Evolutionary conservation across 2,113 vertebrate species (phyloP).

Genomic region (Rostratula benghalensis): DNA sequence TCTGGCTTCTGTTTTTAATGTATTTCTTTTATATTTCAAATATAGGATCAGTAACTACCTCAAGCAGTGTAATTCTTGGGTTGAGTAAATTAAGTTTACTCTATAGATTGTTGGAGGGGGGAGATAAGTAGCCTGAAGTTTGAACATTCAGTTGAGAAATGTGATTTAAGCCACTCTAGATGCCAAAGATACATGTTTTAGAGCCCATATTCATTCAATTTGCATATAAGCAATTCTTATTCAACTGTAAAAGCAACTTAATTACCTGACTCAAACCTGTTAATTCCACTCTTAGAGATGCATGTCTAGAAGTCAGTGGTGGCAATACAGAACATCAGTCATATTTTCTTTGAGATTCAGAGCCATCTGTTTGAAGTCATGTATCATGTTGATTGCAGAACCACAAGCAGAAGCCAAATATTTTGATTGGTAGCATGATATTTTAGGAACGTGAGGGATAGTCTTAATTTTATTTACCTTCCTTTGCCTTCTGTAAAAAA

Average conservation of each 20-base stretch:
- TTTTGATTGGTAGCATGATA: not conserved
- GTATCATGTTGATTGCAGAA: not conserved
- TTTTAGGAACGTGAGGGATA: not conserved
- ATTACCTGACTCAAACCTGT: not conserved
- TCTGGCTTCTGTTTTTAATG: not conserved
- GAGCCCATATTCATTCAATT: not conserved
- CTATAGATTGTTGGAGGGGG: not conserved
- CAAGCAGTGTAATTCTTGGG: not conserved
- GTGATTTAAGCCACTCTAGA: not conserved
- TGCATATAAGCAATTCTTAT: not conserved
- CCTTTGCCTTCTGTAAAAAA: not conserved
- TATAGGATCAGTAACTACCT: not conserved
- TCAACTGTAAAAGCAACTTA: not conserved
- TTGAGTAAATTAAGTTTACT: not conserved
- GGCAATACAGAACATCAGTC: not conserved
- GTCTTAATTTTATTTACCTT: not conserved
- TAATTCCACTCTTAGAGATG: not conserved
- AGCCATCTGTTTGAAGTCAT: not conserved
- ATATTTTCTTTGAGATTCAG: not conserved
- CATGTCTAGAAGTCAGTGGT: not conserved
- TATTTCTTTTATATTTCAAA: not conserved
- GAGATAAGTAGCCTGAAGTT: not conserved
- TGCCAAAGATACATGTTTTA: not conserved
- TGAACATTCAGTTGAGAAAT: not conserved
- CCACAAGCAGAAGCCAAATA: not conserved